Percentiles rank a stretch among this genome's conserved stretches.
phyloP scores from a whole-genome alignment of 1,140 invertebrate species.

The Philopotamus ludificatus region DNA sequence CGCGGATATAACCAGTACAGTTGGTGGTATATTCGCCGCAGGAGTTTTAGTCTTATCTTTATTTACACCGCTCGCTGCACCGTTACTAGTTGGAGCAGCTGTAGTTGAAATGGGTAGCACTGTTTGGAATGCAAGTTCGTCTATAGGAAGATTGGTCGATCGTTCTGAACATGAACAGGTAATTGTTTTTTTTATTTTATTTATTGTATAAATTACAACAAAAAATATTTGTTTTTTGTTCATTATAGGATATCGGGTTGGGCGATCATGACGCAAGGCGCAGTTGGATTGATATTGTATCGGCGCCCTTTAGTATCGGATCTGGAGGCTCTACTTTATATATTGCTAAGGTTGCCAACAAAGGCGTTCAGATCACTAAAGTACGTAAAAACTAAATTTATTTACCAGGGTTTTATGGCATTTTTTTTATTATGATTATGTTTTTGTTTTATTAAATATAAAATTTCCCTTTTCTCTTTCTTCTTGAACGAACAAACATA shows the following conservation, averaged over 20 bases:
- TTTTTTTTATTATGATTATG: too few species aligned
- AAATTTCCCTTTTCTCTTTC: too few species aligned
- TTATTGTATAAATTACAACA: background rate
- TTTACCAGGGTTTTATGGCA: too few species aligned
- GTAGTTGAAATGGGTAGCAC: slow-evolving; percentile 18
- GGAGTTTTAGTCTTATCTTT: slow-evolving; percentile 29
- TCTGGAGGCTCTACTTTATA: too few species aligned
- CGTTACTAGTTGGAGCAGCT: slow-evolving; percentile 6
- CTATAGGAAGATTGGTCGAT: slow-evolving; percentile 23
- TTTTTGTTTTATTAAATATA: too few species aligned
- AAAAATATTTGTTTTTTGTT: background rate
- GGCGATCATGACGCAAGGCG: slow-evolving; percentile 45
- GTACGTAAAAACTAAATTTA: too few species aligned
- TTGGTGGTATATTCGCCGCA: slow-evolving; percentile 17
- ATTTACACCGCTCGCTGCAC: slow-evolving; percentile 27
- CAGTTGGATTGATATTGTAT: slow-evolving; percentile 48
- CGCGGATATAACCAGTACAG: slow-evolving; percentile 6
- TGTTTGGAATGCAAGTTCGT: slow-evolving; percentile 9
- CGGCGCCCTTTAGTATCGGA: too few species aligned
- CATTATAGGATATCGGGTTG: slow-evolving; percentile 39
- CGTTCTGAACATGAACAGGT: slow-evolving; percentile 44
- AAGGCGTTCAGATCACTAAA: too few species aligned
- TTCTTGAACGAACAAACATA: too few species aligned
- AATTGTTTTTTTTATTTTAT: slow-evolving; percentile 1
- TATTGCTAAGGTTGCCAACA: too few species aligned